Evolutionary conservation across 2,113 vertebrate genomes (phyloP).

Genomic region (Gallinago paraguaiae): DNA sequence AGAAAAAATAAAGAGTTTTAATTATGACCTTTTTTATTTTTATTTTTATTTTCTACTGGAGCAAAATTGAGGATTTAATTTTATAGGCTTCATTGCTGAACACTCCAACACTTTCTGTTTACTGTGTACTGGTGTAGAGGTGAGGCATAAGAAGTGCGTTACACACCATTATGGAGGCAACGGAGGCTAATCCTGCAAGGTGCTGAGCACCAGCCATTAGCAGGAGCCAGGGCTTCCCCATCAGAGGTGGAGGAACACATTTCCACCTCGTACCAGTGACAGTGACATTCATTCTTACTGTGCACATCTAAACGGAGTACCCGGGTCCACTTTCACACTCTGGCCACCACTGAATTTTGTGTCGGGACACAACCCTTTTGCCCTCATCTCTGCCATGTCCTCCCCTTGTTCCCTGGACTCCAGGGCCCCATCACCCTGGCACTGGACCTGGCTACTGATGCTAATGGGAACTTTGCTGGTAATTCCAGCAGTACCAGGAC

Average conservation of each 20-base stretch:
- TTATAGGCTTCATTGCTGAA: background rate
- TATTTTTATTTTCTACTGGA: background rate
- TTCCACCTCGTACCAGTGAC: background rate
- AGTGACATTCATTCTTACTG: background rate
- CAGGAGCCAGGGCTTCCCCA: background rate
- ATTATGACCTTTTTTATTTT: background rate
- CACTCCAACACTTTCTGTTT: background rate
- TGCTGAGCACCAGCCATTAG: background rate
- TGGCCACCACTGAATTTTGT: background rate
- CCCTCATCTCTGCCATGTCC: rapidly evolving
- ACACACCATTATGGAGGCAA: background rate
- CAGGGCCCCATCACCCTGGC: rapidly evolving
- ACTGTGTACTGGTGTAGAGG: background rate
- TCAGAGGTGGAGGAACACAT: background rate
- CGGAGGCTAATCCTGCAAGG: background rate
- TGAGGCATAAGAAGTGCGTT: background rate
- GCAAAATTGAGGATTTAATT: background rate
- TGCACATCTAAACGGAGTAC: background rate
- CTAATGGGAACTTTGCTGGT: background rate
- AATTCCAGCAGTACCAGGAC: background rate
- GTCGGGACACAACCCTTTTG: background rate
- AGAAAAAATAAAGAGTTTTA: background rate
- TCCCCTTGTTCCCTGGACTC: background rate
- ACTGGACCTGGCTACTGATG: rapidly evolving
- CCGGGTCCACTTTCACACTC: rapidly evolving